Evolutionary conservation across 92 coral and sea anemone species (phyloP).

Genomic region (Porites lobata): DNA sequence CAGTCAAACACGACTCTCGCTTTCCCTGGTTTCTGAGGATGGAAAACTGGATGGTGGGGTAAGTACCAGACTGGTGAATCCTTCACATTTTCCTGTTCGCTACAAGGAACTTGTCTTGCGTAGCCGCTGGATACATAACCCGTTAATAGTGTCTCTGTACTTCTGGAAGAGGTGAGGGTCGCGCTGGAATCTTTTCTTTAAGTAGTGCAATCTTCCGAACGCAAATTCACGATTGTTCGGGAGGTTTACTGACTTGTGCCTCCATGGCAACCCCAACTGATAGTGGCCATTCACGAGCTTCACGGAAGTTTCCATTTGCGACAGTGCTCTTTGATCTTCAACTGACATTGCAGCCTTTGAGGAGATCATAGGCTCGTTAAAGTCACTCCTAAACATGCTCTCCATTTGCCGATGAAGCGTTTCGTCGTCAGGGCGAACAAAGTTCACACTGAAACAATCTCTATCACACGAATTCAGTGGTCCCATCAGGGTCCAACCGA

Average conservation of each 20-base stretch:
- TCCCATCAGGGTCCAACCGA: slow-evolving; percentile 72
- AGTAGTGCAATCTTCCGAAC: slow-evolving; percentile 30
- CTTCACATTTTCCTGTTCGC: background rate
- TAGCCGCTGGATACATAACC: slow-evolving; percentile 59
- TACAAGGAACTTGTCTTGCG: slow-evolving; percentile 44
- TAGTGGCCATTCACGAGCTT: slow-evolving; percentile 65
- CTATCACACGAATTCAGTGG: slow-evolving; percentile 25
- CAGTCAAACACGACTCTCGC: slow-evolving; percentile 74
- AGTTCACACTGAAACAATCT: background rate
- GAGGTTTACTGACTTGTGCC: background rate
- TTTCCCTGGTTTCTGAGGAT: slow-evolving; percentile 65
- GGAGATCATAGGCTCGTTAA: background rate
- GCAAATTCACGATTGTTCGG: slow-evolving; percentile 62
- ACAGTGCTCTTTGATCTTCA: slow-evolving; percentile 55
- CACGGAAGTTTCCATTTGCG: slow-evolving; percentile 46
- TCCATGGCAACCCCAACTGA: slow-evolving; percentile 66
- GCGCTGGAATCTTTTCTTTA: slow-evolving; percentile 38
- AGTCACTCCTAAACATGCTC: background rate
- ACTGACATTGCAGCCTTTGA: slow-evolving; percentile 38
- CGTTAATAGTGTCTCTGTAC: slow-evolving; percentile 49
- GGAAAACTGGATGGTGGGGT: slow-evolving; percentile 73
- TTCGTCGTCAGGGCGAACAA: background rate
- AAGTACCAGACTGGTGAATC: slow-evolving; percentile 35
- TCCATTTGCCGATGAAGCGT: slow-evolving; percentile 14
- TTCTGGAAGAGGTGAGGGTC: slow-evolving; percentile 48